Base-by-base conservation (phyloP, 2,113 vertebrate species). In the Cyprinodon brontotheroides region DNA sequence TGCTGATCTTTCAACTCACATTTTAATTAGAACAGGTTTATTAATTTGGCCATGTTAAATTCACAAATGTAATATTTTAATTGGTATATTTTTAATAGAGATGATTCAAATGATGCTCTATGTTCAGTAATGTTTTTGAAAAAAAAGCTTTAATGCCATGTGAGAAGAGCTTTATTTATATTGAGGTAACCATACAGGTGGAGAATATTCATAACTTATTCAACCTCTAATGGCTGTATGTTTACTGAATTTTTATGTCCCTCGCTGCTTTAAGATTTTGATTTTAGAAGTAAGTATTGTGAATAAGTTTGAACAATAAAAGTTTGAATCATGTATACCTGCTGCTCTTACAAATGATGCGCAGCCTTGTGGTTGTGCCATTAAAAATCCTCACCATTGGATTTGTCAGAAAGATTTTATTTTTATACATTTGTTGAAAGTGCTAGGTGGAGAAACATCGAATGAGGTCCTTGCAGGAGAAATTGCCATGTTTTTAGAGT, bases 401-500 rank as follows among this genome's bases (percentile, higher is more conserved):
- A 47, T 36, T 37, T 43, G 37, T 13, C 41, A n/a, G 70, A 10
- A 7, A 75, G 60, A 64, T 76, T 63, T 47, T 66, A 36, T 57
- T 74, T 38, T 39, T 43, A 72, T 67, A 41, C 61, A 65, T 78
- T 74, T 59, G 62, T 69, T 29, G 29, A 15, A 79, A 75, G 68
- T 71, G 13, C 3, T 74, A 69, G 66, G 68, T 69, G 63, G 39
- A 73, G 59, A 62, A 74, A 78, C 79, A 64, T 40, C 10, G 4
- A 84, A 78, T 47, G 22, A 36, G 22, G 60, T n/a, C 63, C 40
- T 61, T 39, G 4, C 11, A 50, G 41, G 14, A 8, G 13, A 79
- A 81, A 81, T 61, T 11, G 36, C 15, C 57, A 15, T 50, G 63
- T 83, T 72, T 38, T 22, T 69, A 76, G 65, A 86, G 50, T 65